These are phyloP conservation scores for Heliothis virescens DNA, from an alignment of 1,140 invertebrate species.

Conservation along the genomic window DNA sequence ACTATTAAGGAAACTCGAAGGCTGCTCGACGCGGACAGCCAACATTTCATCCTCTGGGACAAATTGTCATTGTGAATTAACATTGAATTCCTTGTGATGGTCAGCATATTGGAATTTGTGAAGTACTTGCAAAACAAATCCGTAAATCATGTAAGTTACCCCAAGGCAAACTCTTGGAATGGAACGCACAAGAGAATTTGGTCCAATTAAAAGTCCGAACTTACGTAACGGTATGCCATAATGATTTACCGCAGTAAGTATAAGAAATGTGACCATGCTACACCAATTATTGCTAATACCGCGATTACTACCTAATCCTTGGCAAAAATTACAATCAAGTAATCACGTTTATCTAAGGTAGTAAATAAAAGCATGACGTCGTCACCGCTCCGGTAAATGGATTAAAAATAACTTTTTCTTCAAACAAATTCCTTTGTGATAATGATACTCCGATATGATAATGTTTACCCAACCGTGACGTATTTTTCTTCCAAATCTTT, in stretches of 20 bases:
- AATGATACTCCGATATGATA: slow-evolving; percentile 59
- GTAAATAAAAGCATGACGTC: slow-evolving; percentile 58
- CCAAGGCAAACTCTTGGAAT: neutral
- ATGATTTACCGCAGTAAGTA: slow-evolving; percentile 21
- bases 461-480: slow-evolving; percentile 29
- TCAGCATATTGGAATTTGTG: neutral
- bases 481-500: slow-evolving; percentile 20
- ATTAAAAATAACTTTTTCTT: slow-evolving; percentile 69
- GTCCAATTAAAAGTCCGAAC: slow-evolving; percentile 35
- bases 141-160: too few relatives aligned
- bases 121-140: neutral
- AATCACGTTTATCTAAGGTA: slow-evolving; percentile 27
- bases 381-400: slow-evolving; percentile 59
- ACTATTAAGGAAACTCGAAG: slow-evolving; percentile 58
- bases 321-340: slow-evolving; percentile 45
- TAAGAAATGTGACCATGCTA: slow-evolving; percentile 26
- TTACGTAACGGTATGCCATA: slow-evolving; percentile 17
- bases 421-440: slow-evolving; percentile 72
- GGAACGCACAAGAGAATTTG: slow-evolving; percentile 33
- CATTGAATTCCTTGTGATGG: slow-evolving; percentile 16
- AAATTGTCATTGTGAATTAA: slow-evolving; percentile 23
- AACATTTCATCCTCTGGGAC: slow-evolving; percentile 54
- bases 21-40: slow-evolving; percentile 43
- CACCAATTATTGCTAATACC: slow-evolving; percentile 1
- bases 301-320: slow-evolving; percentile 14